Conservation (phyloP, 2,797 vertebrate genomes). For the Gephyroberyx darwinii region DNA sequence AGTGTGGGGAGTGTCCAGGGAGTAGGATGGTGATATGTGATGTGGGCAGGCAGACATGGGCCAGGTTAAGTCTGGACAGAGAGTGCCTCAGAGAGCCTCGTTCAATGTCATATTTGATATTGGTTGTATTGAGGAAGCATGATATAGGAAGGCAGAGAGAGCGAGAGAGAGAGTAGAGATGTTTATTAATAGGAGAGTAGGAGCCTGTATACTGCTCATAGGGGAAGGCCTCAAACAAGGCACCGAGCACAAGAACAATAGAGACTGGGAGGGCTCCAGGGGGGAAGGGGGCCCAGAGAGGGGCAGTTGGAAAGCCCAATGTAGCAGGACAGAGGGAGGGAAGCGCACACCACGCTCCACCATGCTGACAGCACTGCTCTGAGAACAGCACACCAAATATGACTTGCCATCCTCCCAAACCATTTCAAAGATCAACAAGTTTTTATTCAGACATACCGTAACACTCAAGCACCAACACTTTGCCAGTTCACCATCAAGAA, state of each 20-base stretch:
- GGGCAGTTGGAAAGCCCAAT: conserved; percentile 70
- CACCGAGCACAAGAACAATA: conserved; percentile 76
- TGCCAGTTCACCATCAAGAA: neutral
- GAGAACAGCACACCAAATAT: conserved; percentile 48
- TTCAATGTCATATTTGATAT: conserved; percentile 14
- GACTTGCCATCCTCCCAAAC: conserved; percentile 33
- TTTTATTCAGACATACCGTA: neutral
- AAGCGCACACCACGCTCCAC: conserved; percentile 21
- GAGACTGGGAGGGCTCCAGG: conserved; percentile 70
- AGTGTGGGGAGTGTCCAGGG: conserved; percentile 25
- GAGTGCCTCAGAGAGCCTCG: conserved; percentile 9
- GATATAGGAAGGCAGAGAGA: conserved; percentile 1
- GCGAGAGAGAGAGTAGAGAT: conserved; percentile 27
- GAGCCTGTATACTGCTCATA: conserved; percentile 61
- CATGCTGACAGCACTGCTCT: conserved; percentile 54
- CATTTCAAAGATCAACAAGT: conserved; percentile 20
- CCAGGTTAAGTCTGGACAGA: neutral
- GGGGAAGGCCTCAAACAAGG: conserved; percentile 68
- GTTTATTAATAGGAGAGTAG: conserved; percentile 61
- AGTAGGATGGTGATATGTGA: conserved; percentile 34
- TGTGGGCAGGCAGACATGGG: conserved; percentile 14
- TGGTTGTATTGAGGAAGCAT: conserved; percentile 4
- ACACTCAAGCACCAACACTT: conserved; percentile 1
- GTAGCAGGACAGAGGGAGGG: conserved; percentile 44
- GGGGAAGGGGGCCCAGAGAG: conserved; percentile 71